A percentile compares a stretch with the other conserved stretches of the same genome.
Evolutionary conservation across 2,113 vertebrate genomes (phyloP).

Genomic region (Phyllostomus hastatus): DNA sequence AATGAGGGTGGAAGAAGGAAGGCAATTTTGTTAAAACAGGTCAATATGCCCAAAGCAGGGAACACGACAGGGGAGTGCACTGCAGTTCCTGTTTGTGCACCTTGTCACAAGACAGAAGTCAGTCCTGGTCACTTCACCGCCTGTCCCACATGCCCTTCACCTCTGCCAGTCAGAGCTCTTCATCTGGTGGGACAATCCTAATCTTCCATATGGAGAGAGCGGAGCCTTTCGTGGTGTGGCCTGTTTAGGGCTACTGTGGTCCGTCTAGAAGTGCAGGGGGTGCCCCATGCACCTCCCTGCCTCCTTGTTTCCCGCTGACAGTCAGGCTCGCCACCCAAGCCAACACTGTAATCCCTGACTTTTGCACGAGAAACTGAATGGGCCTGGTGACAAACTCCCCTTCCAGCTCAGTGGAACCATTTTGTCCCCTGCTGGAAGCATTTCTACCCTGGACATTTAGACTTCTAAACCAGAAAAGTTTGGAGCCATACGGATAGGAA

Average conservation of each 20-base stretch:
- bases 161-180: neutral
- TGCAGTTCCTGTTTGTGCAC: neutral
- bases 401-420: neutral
- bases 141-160: neutral
- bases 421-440: neutral
- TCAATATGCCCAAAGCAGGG: neutral
- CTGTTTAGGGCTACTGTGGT: neutral
- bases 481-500: neutral
- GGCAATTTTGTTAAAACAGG: neutral
- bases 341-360: neutral
- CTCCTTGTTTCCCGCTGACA: neutral
- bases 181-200: neutral
- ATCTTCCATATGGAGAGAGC: neutral
- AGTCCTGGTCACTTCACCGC: neutral
- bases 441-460: neutral
- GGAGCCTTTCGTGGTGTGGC: neutral
- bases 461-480: neutral
- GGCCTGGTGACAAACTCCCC: neutral
- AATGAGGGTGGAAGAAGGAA: neutral
- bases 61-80: rapidly evolving
- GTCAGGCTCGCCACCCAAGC: neutral
- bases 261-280: neutral
- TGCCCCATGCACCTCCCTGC: neutral
- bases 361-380: neutral
- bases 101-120: neutral